A percentile compares a stretch with the other conserved stretches of the same genome.
These are phyloP conservation scores for Mythimna vitellina DNA, from an alignment of 2,888 invertebrate genomes.

Conservation along the genomic window DNA sequence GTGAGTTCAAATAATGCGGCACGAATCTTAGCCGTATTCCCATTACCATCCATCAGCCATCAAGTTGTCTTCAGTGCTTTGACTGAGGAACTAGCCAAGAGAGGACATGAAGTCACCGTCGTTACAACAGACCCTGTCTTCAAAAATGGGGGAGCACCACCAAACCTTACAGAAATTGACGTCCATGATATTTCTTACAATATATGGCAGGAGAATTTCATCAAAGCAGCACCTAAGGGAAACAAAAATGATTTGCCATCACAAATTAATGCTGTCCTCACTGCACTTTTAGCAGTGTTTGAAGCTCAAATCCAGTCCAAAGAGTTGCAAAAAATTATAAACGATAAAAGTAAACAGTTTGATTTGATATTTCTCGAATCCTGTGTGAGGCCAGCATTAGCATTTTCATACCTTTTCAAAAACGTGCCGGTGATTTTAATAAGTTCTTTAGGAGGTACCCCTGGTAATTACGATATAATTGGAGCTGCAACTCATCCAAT, in stretches of 20 bases:
- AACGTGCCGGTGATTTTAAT: slow-evolving; percentile 70
- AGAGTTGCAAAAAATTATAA: slow-evolving; percentile 64
- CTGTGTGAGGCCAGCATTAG: slow-evolving; percentile 49
- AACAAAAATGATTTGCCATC: slow-evolving; percentile 25
- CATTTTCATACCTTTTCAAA: slow-evolving; percentile 57
- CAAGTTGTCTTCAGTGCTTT: slow-evolving; percentile 82
- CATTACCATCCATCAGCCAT: slow-evolving; percentile 84
- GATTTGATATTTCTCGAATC: slow-evolving; percentile 71
- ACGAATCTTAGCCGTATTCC: slow-evolving; percentile 72
- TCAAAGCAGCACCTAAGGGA: slow-evolving; percentile 41
- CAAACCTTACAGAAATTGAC: slow-evolving; percentile 83
- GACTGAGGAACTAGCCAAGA: slow-evolving; percentile 76
- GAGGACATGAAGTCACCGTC: slow-evolving; percentile 84
- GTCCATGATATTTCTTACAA: slow-evolving; percentile 73
- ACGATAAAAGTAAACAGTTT: slow-evolving; percentile 53
- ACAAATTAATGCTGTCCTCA: slow-evolving; percentile 23
- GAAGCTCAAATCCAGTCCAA: slow-evolving; percentile 29
- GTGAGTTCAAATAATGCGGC: slow-evolving; percentile 56
- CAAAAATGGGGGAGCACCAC: slow-evolving; percentile 66
- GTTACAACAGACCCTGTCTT: slow-evolving; percentile 82
- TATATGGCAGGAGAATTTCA: slow-evolving; percentile 53
- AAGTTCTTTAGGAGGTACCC: slow-evolving; percentile 68
- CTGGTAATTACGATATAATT: slow-evolving; percentile 57
- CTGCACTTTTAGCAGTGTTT: slow-evolving; percentile 44
- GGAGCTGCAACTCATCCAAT: slow-evolving; percentile 71